Evolutionary conservation across 2,888 invertebrate genomes (phyloP).

Genomic region (Trichacis sp.): DNA sequence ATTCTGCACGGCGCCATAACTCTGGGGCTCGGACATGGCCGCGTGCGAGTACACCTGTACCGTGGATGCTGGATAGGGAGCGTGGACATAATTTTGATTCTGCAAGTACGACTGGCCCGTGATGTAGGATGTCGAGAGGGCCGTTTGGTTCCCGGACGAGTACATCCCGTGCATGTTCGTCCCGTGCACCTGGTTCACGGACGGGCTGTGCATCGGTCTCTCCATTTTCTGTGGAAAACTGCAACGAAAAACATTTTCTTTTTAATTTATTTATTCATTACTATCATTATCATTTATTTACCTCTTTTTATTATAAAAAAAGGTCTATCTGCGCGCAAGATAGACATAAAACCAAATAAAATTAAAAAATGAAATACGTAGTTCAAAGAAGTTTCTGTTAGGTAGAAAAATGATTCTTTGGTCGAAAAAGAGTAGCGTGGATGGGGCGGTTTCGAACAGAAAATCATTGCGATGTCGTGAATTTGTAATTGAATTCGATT

Average conservation of each 20-base stretch:
- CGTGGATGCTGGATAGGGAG: constrained; percentile 54
- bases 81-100: constrained; percentile 62
- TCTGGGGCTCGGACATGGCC: constrained; percentile 61
- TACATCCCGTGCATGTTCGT: constrained; percentile 59
- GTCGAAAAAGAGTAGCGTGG: no score
- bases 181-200: constrained; percentile 58
- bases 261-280: no score
- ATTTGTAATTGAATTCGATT: no score
- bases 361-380: no score
- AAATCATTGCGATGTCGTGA: no score
- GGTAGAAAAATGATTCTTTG: no score
- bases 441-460: no score
- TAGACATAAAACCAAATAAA: no score
- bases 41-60: constrained; percentile 59
- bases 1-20: constrained; percentile 64
- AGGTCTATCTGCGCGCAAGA: no score
- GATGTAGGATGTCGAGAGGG: constrained; percentile 65
- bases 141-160: constrained; percentile 61
- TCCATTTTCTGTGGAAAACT: constrained; percentile 68
- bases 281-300: no score
- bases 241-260: constrained; percentile 32
- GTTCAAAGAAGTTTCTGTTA: no score
- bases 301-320: no score
- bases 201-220: constrained; percentile 57
- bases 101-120: constrained; percentile 67